Evolutionary conservation across 2,888 invertebrate species (phyloP), one percentile per base, ranked within the genome.

Genomic region (Rhimphoctona megacephalus): DNA sequence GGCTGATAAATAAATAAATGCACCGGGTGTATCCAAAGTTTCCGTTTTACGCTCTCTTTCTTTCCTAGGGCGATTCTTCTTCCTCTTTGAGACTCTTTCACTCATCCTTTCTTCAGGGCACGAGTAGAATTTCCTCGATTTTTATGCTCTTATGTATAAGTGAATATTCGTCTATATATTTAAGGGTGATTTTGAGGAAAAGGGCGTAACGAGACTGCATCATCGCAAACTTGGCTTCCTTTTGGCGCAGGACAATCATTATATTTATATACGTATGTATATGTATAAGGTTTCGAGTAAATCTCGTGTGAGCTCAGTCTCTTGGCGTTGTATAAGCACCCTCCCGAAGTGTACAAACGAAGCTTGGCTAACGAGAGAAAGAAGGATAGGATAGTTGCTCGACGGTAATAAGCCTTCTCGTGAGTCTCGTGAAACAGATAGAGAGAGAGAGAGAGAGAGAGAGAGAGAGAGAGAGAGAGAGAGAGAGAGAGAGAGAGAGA

Each of bases 361-460:
- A 90, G 89, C 89, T 85, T 88, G 89, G 88, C 90, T 91, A 92
- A 92, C 91, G 92, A 92, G 93, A 90, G 90, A 88, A 91, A 93
- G 90, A 91, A 92, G 92, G 92, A 93, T 89, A 91, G 92, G 90
- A 92, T 93, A 92, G 91, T 86, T 87, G 74, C 88, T 89, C 81
- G 85, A 82, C 89, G 92, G 93, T 93, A 93, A 93, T 93, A 93
- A 93, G 93, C 91, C 89, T 82, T 85, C 67, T 30, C 36, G 64
- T 61, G 67, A 82, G 57, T 64, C 80, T 22, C 61, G 67, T 25
- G 36, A n/a, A 66, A 61, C 64, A 72, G 70, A 52, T 52, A 22
- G 76, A 69, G 49, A 49, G 43, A 54, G 54, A 69, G 43, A 39
- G 39, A 39, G 43, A 90, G 89, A 89, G 89, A 90, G 89, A 90